phyloP scores from a whole-genome alignment of 2,888 invertebrate species.

The Holacanthella duospinosa region DNA sequence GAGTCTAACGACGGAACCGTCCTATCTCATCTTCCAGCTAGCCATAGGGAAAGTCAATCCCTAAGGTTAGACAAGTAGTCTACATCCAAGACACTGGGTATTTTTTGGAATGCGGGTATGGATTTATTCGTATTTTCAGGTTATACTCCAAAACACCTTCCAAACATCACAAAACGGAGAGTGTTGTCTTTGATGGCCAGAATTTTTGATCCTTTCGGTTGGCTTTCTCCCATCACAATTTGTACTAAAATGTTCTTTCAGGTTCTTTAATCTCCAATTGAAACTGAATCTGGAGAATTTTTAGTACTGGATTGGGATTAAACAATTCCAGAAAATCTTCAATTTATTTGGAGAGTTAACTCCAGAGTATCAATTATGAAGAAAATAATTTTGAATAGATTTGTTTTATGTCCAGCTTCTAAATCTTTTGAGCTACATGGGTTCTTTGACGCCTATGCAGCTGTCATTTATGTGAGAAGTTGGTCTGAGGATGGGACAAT shows the following conservation, averaged over 20 bases:
- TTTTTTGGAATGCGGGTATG: neutral
- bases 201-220: slow-evolving; percentile 37
- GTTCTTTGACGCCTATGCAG: slow-evolving; percentile 34
- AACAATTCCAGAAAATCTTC: slow-evolving; percentile 20
- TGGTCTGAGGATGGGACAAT: slow-evolving; percentile 15
- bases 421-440: slow-evolving; percentile 31
- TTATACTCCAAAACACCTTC: neutral
- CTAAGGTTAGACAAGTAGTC: too few relatives aligned
- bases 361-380: neutral
- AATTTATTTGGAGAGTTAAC: slow-evolving; percentile 6
- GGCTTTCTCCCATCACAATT: slow-evolving; percentile 32
- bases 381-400: neutral
- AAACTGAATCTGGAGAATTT: too few relatives aligned
- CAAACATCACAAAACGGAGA: neutral
- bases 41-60: too few relatives aligned
- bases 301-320: too few relatives aligned
- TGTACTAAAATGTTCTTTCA: slow-evolving; percentile 36
- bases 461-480: slow-evolving; percentile 32
- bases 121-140: neutral
- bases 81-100: neutral
- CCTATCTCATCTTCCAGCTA: too few relatives aligned
- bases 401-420: neutral
- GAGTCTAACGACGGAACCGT: too few relatives aligned
- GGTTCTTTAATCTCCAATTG: slow-evolving; percentile 25
- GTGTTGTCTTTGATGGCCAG: slow-evolving; percentile 33